Percentiles rank a stretch among this genome's conserved stretches.
Conservation (phyloP, 2,888 invertebrate genomes). For the Caenorhabditis afra region DNA sequence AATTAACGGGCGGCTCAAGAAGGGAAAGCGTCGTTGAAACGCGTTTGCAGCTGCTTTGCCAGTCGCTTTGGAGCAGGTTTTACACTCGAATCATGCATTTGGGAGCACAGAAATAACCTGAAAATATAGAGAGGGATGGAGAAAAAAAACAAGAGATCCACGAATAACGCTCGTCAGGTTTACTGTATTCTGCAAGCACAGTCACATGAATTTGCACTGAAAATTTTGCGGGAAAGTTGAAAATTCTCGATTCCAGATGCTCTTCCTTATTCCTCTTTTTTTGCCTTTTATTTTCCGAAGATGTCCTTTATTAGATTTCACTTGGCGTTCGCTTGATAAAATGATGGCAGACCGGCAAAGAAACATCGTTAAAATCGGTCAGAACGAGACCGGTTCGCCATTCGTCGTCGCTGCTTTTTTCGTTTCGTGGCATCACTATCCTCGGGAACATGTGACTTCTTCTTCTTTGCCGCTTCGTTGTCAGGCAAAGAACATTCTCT, state of each 20-base stretch:
- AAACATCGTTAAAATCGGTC: not conserved
- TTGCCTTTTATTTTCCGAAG: too few relatives aligned
- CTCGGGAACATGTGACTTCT: constrained; percentile 19
- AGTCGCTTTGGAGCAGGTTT: too few relatives aligned
- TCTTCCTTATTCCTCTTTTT: too few relatives aligned
- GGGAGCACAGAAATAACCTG: too few relatives aligned
- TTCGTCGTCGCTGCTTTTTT: not conserved
- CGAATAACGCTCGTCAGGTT: not conserved
- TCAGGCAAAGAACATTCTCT: constrained; percentile 15
- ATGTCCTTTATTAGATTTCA: too few relatives aligned
- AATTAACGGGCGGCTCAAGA: constrained; percentile 13
- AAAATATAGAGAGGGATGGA: not conserved
- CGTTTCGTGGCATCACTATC: constrained; percentile 4
- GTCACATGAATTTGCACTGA: not conserved
- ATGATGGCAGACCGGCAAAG: not conserved
- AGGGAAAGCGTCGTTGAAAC: not conserved
- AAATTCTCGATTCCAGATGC: too few relatives aligned
- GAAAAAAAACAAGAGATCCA: not conserved
- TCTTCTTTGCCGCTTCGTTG: constrained; percentile 9
- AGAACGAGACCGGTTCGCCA: constrained; percentile 11
- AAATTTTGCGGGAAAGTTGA: too few relatives aligned
- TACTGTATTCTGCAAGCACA: not conserved
- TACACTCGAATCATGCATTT: too few relatives aligned
- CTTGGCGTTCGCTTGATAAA: not conserved
- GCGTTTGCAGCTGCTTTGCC: constrained; percentile 3